phyloP scores from a whole-genome alignment of 64 coral and sea anemone species.

The Acropora tenuis region DNA sequence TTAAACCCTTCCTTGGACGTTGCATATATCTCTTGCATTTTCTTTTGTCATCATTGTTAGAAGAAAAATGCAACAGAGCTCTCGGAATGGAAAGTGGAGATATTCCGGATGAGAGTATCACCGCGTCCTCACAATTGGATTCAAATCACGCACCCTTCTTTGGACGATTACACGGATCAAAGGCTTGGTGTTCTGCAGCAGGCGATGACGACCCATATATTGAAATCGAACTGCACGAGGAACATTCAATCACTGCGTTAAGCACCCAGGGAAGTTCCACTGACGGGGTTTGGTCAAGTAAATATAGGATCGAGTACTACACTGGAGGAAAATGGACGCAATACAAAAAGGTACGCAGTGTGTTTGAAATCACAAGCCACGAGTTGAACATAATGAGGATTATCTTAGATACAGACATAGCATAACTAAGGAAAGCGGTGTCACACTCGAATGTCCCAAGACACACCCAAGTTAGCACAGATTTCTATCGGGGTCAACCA shows the following conservation, averaged over 20 bases:
- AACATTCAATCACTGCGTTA: slow-evolving; percentile 14
- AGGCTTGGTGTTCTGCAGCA: slow-evolving; percentile 43
- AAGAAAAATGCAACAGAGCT: background rate
- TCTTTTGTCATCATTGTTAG: background rate
- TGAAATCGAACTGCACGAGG: slow-evolving; percentile 30
- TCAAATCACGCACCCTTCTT: background rate
- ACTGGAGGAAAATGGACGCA: slow-evolving; percentile 38
- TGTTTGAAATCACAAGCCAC: background rate
- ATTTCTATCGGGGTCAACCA: background rate
- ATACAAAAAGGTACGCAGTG: slow-evolving; percentile 23
- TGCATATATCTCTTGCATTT: background rate
- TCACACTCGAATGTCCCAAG: too few species aligned
- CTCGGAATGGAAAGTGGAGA: background rate
- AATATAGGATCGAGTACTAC: slow-evolving; percentile 29
- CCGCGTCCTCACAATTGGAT: slow-evolving; percentile 25
- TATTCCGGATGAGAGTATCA: slow-evolving; percentile 31
- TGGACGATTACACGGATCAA: background rate
- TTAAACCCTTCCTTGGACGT: too few species aligned
- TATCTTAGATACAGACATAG: too few species aligned
- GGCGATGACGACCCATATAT: slow-evolving; percentile 21
- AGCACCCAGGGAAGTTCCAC: slow-evolving; percentile 38
- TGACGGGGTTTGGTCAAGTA: slow-evolving; percentile 38
- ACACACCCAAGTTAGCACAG: too few species aligned
- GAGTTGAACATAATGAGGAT: too few species aligned
- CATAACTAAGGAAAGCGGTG: too few species aligned